These are phyloP conservation scores for Drosophila parthenogenetica DNA, from an alignment of 2,888 invertebrate genomes.

Conservation along the genomic window DNA sequence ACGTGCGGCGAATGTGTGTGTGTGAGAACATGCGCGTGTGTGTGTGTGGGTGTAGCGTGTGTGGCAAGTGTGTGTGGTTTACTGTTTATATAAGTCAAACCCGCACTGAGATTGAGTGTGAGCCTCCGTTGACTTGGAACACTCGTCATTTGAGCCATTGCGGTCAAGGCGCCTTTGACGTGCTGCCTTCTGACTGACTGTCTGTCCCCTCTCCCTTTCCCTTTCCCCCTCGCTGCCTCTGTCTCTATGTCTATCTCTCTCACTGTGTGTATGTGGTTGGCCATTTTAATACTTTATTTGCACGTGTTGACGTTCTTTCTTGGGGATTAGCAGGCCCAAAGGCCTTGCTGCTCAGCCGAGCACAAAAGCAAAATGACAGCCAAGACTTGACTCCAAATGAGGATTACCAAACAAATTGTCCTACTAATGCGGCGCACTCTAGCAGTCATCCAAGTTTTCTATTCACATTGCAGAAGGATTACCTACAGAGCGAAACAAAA, in stretches of 20 bases:
- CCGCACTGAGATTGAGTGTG: slow-evolving; percentile 48
- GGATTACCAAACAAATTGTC: slow-evolving; percentile 77
- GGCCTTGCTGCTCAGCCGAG: slow-evolving; percentile 45
- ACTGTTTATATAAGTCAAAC: slow-evolving; percentile 70
- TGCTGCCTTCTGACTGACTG: slow-evolving; percentile 28
- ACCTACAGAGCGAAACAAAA: slow-evolving; percentile 10
- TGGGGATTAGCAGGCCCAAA: slow-evolving; percentile 61
- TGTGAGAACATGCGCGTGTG: slow-evolving; percentile 14
- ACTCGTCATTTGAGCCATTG: slow-evolving; percentile 71
- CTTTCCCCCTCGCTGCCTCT: not conserved
- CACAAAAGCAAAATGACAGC: slow-evolving; percentile 55
- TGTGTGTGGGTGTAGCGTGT: slow-evolving; percentile 27
- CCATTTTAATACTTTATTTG: slow-evolving; percentile 77
- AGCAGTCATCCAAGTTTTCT: slow-evolving; percentile 14
- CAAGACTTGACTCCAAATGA: slow-evolving; percentile 43
- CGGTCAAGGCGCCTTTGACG: slow-evolving; percentile 72
- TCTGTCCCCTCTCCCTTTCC: not conserved
- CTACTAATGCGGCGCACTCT: slow-evolving; percentile 62
- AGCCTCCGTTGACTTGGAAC: slow-evolving; percentile 25
- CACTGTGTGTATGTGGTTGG: slow-evolving; percentile 38
- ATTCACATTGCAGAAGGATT: slow-evolving; percentile 3
- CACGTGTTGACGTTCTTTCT: slow-evolving; percentile 72
- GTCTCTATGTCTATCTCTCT: not conserved
- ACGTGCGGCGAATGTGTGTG: slow-evolving; percentile 64
- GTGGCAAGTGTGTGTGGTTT: slow-evolving; percentile 43